A percentile compares a stretch with the other conserved stretches of the same genome.
phyloP scores from a whole-genome alignment of 1,140 invertebrate species.

The Drosophila grimshawi region DNA sequence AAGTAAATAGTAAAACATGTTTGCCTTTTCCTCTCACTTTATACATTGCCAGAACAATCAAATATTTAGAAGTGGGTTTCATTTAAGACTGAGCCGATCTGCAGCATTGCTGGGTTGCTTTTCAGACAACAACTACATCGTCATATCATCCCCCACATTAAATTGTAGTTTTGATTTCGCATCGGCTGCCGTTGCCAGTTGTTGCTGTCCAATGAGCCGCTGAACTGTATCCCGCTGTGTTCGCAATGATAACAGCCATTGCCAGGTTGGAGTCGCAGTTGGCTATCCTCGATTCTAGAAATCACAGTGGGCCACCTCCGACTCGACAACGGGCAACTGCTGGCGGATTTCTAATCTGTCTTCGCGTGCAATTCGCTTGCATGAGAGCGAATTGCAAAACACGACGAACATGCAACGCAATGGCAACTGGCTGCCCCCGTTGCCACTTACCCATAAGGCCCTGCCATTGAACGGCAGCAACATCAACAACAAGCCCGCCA shows the following conservation, averaged over 20 bases:
- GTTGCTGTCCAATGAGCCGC: slow-evolving; percentile 17
- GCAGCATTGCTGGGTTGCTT: background rate
- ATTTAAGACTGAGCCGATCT: background rate
- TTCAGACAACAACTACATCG: background rate
- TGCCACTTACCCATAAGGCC: background rate
- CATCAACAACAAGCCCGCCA: slow-evolving; percentile 68
- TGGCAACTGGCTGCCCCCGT: slow-evolving; percentile 24
- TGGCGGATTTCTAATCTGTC: slow-evolving; percentile 76
- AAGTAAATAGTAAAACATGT: too few species aligned
- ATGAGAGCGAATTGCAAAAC: slow-evolving; percentile 73
- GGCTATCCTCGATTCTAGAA: slow-evolving; percentile 22
- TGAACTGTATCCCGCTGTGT: slow-evolving; percentile 60
- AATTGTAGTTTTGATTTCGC: slow-evolving; percentile 54
- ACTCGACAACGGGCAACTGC: slow-evolving; percentile 17
- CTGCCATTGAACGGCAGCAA: slow-evolving; percentile 43
- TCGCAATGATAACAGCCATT: slow-evolving; percentile 67
- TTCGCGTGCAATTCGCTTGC: slow-evolving; percentile 79
- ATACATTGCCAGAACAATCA: background rate
- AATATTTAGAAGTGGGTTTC: background rate
- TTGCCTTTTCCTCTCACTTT: background rate
- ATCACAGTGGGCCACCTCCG: slow-evolving; percentile 31
- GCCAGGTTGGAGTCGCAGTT: background rate
- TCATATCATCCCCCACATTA: slow-evolving; percentile 35
- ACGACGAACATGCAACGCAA: slow-evolving; percentile 73
- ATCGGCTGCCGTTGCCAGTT: slow-evolving; percentile 18